phyloP scores from a whole-genome alignment of 2,797 vertebrate species.

The Nothura maculosa region DNA sequence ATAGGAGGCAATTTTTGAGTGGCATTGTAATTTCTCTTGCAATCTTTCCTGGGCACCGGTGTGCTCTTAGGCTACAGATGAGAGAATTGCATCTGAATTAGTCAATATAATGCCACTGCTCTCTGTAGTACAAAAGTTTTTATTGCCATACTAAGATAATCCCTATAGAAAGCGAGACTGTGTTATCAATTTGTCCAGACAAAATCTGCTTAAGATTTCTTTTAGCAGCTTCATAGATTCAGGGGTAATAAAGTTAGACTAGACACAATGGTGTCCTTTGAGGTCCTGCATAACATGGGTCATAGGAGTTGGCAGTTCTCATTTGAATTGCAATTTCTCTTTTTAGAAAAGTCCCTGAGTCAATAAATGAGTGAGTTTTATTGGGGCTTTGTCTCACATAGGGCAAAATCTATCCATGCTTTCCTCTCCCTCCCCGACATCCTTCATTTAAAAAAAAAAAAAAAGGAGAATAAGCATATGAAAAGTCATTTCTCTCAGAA shows the following conservation, averaged over 20 bases:
- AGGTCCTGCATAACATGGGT: fast-evolving
- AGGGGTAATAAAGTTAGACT: not conserved
- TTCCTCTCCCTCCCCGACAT: not conserved
- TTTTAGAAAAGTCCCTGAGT: not conserved
- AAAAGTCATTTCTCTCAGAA: not conserved
- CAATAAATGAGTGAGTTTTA: not conserved
- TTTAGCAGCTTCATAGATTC: not conserved
- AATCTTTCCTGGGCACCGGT: not conserved
- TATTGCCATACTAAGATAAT: not conserved
- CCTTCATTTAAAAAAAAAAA: not conserved
- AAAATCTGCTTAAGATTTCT: not conserved
- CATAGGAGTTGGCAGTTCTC: not conserved
- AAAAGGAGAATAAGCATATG: not conserved
- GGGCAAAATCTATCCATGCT: not conserved
- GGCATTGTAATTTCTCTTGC: not conserved
- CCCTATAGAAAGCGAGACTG: not conserved
- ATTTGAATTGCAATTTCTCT: not conserved
- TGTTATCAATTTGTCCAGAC: not conserved
- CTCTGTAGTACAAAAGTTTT: not conserved
- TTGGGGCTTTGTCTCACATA: not conserved
- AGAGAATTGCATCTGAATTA: not conserved
- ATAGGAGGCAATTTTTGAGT: conserved; percentile 3
- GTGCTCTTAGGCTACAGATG: not conserved
- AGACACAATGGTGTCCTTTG: not conserved
- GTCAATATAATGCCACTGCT: not conserved